Conservation (phyloP, 2,113 vertebrate species). For the Oncorhynchus mykiss region DNA sequence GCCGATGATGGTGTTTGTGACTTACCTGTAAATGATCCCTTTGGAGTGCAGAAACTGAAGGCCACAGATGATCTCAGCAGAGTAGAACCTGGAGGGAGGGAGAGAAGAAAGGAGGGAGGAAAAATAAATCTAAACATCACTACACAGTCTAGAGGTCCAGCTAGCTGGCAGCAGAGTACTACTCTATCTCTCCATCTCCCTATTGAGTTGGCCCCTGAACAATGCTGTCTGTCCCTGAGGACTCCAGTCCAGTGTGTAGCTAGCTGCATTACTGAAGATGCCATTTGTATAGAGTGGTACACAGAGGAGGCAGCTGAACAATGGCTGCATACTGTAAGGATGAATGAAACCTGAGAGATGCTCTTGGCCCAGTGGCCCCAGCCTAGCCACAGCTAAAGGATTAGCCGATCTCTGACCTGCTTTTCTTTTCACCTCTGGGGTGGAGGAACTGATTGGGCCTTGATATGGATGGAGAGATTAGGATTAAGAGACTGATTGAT, state of each 20-base stretch:
- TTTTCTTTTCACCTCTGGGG: conserved; percentile 48
- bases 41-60: conserved; percentile 94
- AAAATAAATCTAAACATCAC: conserved; percentile 22
- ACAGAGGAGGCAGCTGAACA: conserved; percentile 56
- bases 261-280: conserved; percentile 66
- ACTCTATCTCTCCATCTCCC: background rate
- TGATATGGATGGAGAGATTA: conserved; percentile 9
- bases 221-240: conserved; percentile 15
- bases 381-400: conserved; percentile 25
- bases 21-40: conserved; percentile 96
- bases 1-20: background rate
- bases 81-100: conserved; percentile 85
- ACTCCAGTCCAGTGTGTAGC: conserved; percentile 28
- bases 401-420: conserved; percentile 48
- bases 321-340: conserved; percentile 50
- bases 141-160: background rate
- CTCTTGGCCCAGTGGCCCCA: background rate
- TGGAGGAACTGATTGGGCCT: conserved; percentile 30
- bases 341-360: conserved; percentile 60
- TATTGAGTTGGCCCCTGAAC: conserved; percentile 23
- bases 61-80: conserved; percentile 92
- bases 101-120: conserved; percentile 7
- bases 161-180: conserved; percentile 7
- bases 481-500: conserved; percentile 17
- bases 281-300: conserved; percentile 60